Base-by-base conservation (phyloP, 2,797 vertebrate genomes). In the Ara ararauna region DNA sequence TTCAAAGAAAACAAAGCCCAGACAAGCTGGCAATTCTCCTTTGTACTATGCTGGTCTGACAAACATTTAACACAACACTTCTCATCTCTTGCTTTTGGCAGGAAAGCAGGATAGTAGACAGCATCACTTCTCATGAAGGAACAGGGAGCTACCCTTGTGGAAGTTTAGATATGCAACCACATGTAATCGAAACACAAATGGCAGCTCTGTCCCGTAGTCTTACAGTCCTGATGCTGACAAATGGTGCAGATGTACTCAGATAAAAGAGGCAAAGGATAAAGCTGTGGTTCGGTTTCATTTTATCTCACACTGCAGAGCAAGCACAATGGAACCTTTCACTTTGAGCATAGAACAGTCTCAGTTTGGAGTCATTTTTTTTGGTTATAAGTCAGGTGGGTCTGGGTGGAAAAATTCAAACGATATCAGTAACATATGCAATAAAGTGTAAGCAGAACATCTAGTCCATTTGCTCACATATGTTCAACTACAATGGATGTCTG, bases 401-500 rank as follows among this genome's bases (percentile, higher is more conserved):
- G 14, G 13, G 23, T 47, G n/a, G 27, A 89, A 51, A 47, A 74
- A 82, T 14, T 34, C 30, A 56, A 73, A 70, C 15, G 1, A 1
- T 21, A 1, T 36, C 54, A 74, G 30, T 60, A 26, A 70, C 6
- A 3, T 11, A 15, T 13, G 7, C 16, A 74, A 82, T 61, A 91
- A 54, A 86, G 27, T 27, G 11, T 9, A 73, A 84, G 30, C 10
- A 50, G 60, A 82, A 29, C 20, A 18, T 19, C 38, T 60, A n/a
- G 10, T 70, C 13, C 5, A 5, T 44, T 77, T 80, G 7, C 66
- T 40, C 16, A 2, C 20, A 34, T 26, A 6, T 36, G 18, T 67
- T 58, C 0, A 0, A 17, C 0, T 4, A 32, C n/a, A 36, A 5
- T 1, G 2, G 23, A 66, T 40, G 17, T 24, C n/a, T 64, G 26